A percentile compares a stretch with the other conserved stretches of the same genome.
These are phyloP conservation scores for Bos indicus DNA, from an alignment of 2,113 vertebrate species.

Conservation along the genomic window DNA sequence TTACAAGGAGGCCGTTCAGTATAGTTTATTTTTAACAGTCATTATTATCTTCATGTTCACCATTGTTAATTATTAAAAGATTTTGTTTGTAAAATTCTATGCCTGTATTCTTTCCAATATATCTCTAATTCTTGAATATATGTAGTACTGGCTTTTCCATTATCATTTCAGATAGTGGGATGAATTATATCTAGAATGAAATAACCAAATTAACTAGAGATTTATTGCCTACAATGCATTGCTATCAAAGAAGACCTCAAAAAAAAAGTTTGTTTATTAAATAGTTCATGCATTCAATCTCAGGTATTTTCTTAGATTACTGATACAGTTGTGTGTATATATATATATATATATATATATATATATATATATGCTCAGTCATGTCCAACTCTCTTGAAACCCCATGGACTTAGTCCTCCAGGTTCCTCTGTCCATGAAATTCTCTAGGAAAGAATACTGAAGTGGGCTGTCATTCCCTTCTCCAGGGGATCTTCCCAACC, in stretches of 20 bases:
- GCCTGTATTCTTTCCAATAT: background rate
- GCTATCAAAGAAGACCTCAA: background rate
- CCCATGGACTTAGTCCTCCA: background rate
- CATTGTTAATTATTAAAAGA: background rate
- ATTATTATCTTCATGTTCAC: background rate
- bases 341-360: too few species aligned
- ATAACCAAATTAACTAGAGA: background rate
- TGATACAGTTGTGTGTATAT: background rate
- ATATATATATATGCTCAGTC: background rate
- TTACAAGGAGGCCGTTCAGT: background rate
- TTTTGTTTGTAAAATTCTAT: background rate
- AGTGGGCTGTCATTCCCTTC: background rate
- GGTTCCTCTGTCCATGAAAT: background rate
- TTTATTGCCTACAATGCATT: background rate
- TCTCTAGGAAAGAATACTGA: background rate
- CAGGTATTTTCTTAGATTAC: background rate
- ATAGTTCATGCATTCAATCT: background rate
- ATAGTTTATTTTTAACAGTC: background rate
- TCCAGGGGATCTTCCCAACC: background rate
- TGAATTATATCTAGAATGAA: background rate
- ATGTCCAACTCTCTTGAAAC: background rate
- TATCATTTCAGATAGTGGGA: background rate
- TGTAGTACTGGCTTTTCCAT: background rate
- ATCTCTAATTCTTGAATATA: background rate
- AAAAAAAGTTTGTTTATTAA: background rate